phyloP scores from a whole-genome alignment of 1,140 invertebrate genomes.

The Akabosia matsudoensis region DNA sequence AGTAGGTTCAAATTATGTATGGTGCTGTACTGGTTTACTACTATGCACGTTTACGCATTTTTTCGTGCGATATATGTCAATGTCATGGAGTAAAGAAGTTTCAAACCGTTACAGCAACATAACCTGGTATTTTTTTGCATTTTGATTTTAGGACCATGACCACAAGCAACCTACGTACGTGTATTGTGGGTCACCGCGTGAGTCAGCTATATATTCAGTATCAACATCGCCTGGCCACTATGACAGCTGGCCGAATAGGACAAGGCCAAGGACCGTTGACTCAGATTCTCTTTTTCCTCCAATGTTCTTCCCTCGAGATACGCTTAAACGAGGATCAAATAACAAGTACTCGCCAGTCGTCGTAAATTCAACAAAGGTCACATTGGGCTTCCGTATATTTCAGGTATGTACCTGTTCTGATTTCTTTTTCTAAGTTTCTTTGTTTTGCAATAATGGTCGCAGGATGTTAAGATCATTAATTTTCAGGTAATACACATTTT shows the following conservation, averaged over 20 bases:
- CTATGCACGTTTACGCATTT: too few relatives aligned
- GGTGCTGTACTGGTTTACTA: too few relatives aligned
- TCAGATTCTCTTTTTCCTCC: slow-evolving; percentile 11
- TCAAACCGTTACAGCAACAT: too few relatives aligned
- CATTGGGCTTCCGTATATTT: background rate
- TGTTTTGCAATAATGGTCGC: too few relatives aligned
- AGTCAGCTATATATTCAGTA: background rate
- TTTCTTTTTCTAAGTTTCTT: too few relatives aligned
- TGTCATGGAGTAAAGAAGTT: too few relatives aligned
- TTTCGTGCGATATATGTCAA: too few relatives aligned
- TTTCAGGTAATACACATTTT: background rate
- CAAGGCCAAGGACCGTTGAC: background rate
- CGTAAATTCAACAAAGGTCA: background rate
- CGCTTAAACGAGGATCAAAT: slow-evolving; percentile 1
- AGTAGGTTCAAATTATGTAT: too few relatives aligned
- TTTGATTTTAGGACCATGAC: slow-evolving; percentile 17
- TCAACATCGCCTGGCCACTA: background rate
- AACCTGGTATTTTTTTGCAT: background rate
- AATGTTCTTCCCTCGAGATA: background rate
- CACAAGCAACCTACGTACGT: background rate
- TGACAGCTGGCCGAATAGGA: background rate
- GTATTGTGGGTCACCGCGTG: background rate
- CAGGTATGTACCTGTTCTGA: background rate
- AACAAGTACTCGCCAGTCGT: background rate
- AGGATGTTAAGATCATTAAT: background rate